These are phyloP conservation scores for Paramormyrops kingsleyae DNA, from an alignment of 2,113 vertebrate species.

Conservation along the genomic window DNA sequence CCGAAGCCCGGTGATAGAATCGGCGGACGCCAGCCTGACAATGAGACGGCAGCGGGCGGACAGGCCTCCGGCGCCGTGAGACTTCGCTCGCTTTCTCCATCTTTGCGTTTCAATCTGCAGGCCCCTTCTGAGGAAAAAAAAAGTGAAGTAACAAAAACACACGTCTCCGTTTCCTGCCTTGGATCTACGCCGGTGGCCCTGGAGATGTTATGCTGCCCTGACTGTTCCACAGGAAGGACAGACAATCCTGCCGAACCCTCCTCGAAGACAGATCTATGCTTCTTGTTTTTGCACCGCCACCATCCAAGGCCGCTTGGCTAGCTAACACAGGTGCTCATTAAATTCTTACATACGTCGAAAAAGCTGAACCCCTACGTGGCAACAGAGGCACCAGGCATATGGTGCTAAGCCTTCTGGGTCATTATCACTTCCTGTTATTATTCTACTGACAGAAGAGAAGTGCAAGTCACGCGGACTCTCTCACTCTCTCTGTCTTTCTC, in stretches of 20 bases:
- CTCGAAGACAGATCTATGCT: neutral
- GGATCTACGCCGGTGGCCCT: neutral
- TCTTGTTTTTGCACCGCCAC: neutral
- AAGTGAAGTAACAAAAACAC: too few species aligned
- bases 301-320: neutral
- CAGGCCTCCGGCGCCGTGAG: neutral
- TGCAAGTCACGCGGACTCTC: conserved; percentile 33
- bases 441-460: conserved; percentile 5
- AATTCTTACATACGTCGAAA: neutral
- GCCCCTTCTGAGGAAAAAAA: neutral
- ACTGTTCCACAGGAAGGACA: conserved; percentile 1
- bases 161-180: neutral
- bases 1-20: neutral
- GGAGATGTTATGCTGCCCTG: neutral
- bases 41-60: too few species aligned
- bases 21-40: neutral
- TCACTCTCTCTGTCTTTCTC: neutral
- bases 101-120: neutral
- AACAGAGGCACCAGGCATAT: neutral
- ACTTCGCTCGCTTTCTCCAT: neutral
- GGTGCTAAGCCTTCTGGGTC: neutral
- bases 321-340: neutral
- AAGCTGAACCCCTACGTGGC: neutral
- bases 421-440: neutral
- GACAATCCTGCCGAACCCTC: neutral